Percentiles rank a stretch among this genome's conserved stretches.
These are phyloP conservation scores for Gnathonemus echidnorhynchus DNA, from an alignment of 2,113 vertebrate species.

Conservation along the genomic window DNA sequence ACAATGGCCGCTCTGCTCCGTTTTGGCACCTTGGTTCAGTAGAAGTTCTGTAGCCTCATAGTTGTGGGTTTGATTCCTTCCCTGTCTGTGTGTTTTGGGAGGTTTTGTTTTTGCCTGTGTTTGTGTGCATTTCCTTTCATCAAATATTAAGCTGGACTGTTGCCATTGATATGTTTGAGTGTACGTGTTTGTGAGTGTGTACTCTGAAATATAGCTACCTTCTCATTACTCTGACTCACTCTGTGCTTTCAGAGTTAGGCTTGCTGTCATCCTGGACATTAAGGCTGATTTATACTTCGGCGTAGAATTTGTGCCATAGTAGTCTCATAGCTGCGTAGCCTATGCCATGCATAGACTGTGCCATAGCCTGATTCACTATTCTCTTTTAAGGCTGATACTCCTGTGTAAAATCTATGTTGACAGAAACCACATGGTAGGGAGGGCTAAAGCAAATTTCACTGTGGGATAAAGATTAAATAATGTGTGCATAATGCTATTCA, in stretches of 20 bases:
- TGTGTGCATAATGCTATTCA: neutral
- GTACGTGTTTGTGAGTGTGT: neutral
- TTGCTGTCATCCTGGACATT: neutral
- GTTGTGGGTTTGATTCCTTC: constrained; percentile 49
- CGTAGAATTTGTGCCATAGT: neutral
- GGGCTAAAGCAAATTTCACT: neutral
- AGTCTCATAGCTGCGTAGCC: neutral
- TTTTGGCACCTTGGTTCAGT: neutral
- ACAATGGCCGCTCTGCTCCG: neutral
- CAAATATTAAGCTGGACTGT: neutral
- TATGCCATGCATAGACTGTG: neutral
- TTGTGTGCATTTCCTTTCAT: neutral
- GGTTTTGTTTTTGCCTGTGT: constrained; percentile 5
- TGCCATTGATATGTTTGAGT: neutral
- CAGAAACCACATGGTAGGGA: neutral
- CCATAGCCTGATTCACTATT: neutral
- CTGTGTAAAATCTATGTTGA: neutral
- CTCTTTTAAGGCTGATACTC: neutral
- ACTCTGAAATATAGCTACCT: neutral
- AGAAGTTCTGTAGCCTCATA: neutral
- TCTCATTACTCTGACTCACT: neutral
- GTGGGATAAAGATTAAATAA: neutral
- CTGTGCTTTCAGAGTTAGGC: neutral
- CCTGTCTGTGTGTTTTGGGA: constrained; percentile 57
- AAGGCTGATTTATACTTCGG: neutral